Base-by-base conservation (phyloP, 2,797 vertebrate species). In the Astyanax mexicanus region DNA sequence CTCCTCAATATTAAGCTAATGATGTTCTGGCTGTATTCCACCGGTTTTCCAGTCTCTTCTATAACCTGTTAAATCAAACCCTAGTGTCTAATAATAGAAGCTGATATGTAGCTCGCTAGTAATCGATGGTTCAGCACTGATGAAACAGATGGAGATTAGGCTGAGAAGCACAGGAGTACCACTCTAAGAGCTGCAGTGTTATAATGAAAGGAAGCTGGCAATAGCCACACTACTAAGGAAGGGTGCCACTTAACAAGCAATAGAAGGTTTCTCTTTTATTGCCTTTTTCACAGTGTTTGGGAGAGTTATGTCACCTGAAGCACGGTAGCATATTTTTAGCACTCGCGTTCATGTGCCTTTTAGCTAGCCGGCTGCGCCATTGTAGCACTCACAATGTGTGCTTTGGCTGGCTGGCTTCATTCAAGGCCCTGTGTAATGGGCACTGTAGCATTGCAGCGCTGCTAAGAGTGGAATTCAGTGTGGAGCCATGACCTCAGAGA, bases 141-240 rank as follows among this genome's bases (percentile, higher is more conserved):
- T n/a, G 47, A 3, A 17, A 17, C 23, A 27, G 23, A 25, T 27
- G 9, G 12, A 29, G 27, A 35, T 58, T 19, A 35, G 15, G 7
- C 10, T 47, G 21, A 32, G 17, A 10, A 32, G 13, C 10, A 13
- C 12, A 32, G 4, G 21, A 57, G 54, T 8, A 5, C 9, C n/a
- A 55, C 12, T 58, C 15, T 6, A 29, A 32, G 6, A 32, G 54
- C 54, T 57, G 25, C 32, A 57, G 27, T 25, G 11, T 54, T 49
- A 74, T 79, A 61, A 55, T 44, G 21, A 38, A 66, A 23, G 54
- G 54, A 66, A 69, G 69, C 37, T 19, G 57, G 54, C 37, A 57
- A 19, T 51, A 57, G 42, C 49, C 1, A 62, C 38, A n/a, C 25
- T 37, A 21, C 17, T 70, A 40, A 58, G 23, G 42, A 25, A 21